Evolutionary conservation across 2,113 vertebrate species (phyloP).

Genomic region (Sturnira hondurensis): DNA sequence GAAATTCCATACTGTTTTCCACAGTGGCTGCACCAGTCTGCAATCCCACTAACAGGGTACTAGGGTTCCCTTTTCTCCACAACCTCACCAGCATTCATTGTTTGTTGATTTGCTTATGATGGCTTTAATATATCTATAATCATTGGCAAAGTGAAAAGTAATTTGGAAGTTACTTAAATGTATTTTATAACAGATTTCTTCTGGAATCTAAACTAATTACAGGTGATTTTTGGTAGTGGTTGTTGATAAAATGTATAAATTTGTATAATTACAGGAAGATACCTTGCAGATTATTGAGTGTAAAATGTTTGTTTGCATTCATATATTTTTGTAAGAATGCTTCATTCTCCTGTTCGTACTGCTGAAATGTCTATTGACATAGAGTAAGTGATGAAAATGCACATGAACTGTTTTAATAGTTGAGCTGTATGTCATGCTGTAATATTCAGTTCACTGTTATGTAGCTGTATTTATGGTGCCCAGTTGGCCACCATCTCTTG

Average conservation of each 20-base stretch:
- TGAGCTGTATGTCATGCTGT: neutral
- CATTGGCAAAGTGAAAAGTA: neutral
- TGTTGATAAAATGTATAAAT: neutral
- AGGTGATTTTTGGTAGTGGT: neutral
- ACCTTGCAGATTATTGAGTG: neutral
- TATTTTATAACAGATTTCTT: conserved; percentile 29
- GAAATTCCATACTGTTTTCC: too few species aligned
- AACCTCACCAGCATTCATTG: too few species aligned
- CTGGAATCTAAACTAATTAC: conserved; percentile 1
- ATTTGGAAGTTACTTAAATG: neutral
- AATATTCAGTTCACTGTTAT: neutral
- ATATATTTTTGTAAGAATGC: neutral
- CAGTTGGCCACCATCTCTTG: neutral
- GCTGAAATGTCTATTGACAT: neutral
- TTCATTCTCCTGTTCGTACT: neutral
- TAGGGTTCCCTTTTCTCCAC: too few species aligned
- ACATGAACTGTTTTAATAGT: neutral
- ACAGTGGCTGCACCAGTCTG: too few species aligned
- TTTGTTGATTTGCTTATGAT: too few species aligned
- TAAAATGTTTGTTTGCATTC: neutral
- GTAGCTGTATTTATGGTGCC: neutral
- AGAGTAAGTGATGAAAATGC: neutral
- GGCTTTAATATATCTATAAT: neutral
- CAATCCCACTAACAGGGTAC: too few species aligned
- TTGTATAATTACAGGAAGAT: neutral